These are phyloP conservation scores for Nautilus pompilius DNA, from an alignment of 1,140 invertebrate genomes.

Conservation along the genomic window DNA sequence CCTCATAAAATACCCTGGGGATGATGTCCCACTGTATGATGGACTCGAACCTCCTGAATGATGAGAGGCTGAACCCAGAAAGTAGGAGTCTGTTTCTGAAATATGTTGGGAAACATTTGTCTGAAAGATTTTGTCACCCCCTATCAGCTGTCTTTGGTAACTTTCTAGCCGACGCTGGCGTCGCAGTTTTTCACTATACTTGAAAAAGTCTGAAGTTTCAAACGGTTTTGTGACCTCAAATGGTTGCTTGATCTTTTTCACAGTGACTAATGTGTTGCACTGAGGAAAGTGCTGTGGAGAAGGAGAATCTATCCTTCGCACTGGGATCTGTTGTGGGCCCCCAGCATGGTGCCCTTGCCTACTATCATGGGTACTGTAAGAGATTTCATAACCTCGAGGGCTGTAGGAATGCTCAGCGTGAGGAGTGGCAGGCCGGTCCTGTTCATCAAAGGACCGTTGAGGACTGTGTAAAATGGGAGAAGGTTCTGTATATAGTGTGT, in stretches of 20 bases:
- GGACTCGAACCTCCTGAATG: no score
- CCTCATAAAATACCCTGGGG: constrained; percentile 3
- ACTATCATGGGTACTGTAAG: no score
- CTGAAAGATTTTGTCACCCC: constrained; percentile 13
- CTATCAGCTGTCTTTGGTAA: constrained; percentile 38
- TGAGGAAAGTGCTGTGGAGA: constrained; percentile 9
- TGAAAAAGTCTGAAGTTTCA: constrained; percentile 96
- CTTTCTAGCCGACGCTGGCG: constrained; percentile 58
- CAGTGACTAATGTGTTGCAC: constrained; percentile 32
- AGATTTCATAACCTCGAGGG: not conserved
- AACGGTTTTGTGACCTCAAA: constrained; percentile 92
- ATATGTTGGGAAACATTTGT: constrained; percentile 35
- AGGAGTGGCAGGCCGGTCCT: not conserved
- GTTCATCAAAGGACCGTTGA: not conserved
- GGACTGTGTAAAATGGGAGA: constrained; percentile 25
- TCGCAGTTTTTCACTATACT: constrained; percentile 90
- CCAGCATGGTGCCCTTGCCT: not conserved
- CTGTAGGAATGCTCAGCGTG: constrained; percentile 1
- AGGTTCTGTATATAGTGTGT: constrained; percentile 16
- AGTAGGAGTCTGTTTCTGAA: constrained; percentile 24
- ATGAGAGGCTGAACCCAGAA: constrained; percentile 18
- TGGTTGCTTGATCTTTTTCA: constrained; percentile 59
- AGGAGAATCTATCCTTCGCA: not conserved
- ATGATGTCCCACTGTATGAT: constrained; percentile 7
- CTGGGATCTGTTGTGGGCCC: not conserved